phyloP scores from a whole-genome alignment of 1,140 invertebrate genomes.

The Meloidogyne floridensis region DNA sequence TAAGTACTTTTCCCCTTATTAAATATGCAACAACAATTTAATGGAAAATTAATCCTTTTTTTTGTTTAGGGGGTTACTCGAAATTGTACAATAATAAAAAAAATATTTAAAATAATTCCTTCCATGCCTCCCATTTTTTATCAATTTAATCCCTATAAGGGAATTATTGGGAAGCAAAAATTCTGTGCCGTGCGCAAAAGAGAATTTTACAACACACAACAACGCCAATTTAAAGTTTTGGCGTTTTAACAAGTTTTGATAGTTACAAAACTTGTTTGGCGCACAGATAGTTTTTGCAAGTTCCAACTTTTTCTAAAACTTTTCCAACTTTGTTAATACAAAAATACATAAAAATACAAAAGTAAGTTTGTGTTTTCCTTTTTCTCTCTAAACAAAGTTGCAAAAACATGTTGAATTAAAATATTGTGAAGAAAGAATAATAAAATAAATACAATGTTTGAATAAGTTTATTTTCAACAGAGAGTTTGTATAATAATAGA shows the following conservation, averaged over 20 bases:
- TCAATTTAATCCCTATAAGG: not conserved
- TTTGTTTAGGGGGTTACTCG: not conserved
- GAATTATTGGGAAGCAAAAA: not conserved
- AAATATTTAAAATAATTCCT: not conserved
- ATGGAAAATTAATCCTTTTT: constrained; percentile 7
- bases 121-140: not conserved
- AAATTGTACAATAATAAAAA: not conserved
- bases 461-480: not conserved
- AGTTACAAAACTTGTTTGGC: not conserved
- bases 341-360: too few relatives aligned
- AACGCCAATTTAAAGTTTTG: not conserved
- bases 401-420: too few relatives aligned
- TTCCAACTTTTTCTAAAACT: not conserved
- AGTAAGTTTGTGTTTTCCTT: too few relatives aligned
- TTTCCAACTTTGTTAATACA: too few relatives aligned
- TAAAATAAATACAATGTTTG: not conserved
- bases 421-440: too few relatives aligned
- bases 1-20: not conserved
- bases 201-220: not conserved
- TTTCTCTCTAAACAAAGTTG: too few relatives aligned
- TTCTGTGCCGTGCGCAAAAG: not conserved
- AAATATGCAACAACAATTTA: constrained; percentile 2
- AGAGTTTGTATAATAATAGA: not conserved
- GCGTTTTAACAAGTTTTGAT: not conserved
- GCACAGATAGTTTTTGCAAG: not conserved